Base-by-base conservation (phyloP, 2,888 invertebrate genomes). In the Halictus ligatus region DNA sequence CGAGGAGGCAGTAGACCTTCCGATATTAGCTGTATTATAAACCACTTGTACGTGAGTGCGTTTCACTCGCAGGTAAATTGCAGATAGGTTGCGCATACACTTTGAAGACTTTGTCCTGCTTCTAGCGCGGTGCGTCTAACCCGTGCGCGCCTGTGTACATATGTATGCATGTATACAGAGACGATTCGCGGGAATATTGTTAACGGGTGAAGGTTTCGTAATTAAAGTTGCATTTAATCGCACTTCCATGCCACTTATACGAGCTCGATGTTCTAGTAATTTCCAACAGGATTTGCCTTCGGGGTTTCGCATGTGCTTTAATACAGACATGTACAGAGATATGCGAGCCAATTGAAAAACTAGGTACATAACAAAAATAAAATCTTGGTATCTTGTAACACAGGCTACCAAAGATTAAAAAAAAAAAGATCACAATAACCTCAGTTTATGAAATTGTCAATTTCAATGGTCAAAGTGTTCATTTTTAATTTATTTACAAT, bases 11-110 rank as follows among this genome's bases (percentile, higher is more conserved):
- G 60, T 58, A 79, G 69, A 72, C 76, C 83, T 87, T 83, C 73
- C 71, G 71, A 86, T 88, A 89, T 91, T 90, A 91, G 83, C 84
- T 76, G 64, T 80, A 88, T 89, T 78, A 88, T 86, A 80, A 84
- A 78, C 81, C 81, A 88, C 81, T 88, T 87, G 76, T 84, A 75
- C 81, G 75, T 43, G 75, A 87, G 77, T 78, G 75, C 72, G 71
- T 84, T 87, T 86, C 84, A 79, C 81, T 87, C 75, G 73, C 71
- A 69, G 74, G 48, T 81, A 88, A 89, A 89, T 89, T 89, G 82
- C 75, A 80, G 82, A 80, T 80, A 75, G 81, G 79, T 46, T 48
- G 74, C 60, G 77, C 74, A 43, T 64, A 64, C 73, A 69, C 73
- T 40, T 78, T 67, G 67, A 81, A 84, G 81, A 54, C 78, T 46